These are phyloP conservation scores for Catostylus mosaicus DNA, from an alignment of 30 jellyfish, hydroid and myxozoan genomes.

Conservation along the genomic window DNA sequence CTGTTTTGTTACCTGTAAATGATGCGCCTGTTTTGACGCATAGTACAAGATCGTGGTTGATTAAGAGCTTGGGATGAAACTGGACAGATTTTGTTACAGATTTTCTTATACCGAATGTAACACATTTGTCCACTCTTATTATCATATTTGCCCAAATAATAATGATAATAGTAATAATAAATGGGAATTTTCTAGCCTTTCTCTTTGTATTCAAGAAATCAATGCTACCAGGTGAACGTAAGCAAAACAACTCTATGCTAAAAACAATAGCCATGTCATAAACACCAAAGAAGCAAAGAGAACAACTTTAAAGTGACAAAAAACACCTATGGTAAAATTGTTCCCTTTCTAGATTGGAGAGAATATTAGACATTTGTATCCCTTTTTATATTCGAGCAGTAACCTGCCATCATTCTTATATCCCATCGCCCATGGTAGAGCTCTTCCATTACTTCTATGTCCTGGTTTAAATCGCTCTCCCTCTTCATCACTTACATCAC, in stretches of 20 bases:
- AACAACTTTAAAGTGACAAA: conserved; percentile 12
- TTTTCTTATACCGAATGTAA: too few species aligned
- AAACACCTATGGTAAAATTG: conserved; percentile 4
- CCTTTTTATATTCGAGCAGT: conserved; percentile 20
- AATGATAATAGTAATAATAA: too few species aligned
- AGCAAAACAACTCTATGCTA: conserved; percentile 3
- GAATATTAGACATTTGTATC: conserved; percentile 13
- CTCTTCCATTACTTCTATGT: conserved; percentile 42
- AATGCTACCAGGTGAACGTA: conserved; percentile 20
- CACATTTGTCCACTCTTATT: too few species aligned
- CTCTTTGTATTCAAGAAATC: conserved; percentile 1
- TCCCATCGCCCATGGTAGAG: conserved; percentile 62
- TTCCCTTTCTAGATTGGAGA: conserved; percentile 24
- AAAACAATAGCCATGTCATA: conserved; percentile 8
- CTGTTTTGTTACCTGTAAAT: too few species aligned
- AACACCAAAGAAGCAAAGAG: background rate
- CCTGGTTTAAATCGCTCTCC: too few species aligned
- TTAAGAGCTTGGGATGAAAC: too few species aligned
- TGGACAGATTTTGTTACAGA: too few species aligned
- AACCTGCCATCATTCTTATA: conserved; percentile 19
- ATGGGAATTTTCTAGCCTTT: background rate
- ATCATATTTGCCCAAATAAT: too few species aligned
- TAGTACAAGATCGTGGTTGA: too few species aligned
- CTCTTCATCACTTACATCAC: too few species aligned
- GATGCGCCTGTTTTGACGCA: too few species aligned